These are phyloP conservation scores for Andrena bucephala DNA, from an alignment of 2,888 invertebrate species.

Conservation along the genomic window DNA sequence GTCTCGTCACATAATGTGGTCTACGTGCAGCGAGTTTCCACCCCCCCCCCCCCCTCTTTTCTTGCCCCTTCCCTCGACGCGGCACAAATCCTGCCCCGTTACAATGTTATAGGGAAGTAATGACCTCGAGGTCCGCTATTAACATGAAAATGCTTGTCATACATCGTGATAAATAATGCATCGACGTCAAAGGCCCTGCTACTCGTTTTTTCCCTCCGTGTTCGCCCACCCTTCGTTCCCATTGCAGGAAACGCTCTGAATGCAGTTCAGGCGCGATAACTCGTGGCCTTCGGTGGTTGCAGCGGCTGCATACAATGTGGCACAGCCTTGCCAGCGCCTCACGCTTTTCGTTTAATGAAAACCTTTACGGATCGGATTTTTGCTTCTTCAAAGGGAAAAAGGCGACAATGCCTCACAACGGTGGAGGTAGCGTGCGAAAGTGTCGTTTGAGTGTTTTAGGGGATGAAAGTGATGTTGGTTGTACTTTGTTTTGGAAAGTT, in stretches of 20 bases:
- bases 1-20: slow-evolving; percentile 18
- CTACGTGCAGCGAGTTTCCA: slow-evolving; percentile 13
- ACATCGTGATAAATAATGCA: slow-evolving; percentile 81
- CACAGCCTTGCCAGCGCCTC: neutral
- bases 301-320: slow-evolving; percentile 50
- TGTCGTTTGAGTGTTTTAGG: neutral
- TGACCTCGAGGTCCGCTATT: slow-evolving; percentile 74
- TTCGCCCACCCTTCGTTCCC: slow-evolving; percentile 30
- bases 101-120: slow-evolving; percentile 71
- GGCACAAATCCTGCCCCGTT: slow-evolving; percentile 35
- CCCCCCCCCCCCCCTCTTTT: slow-evolving; percentile 18
- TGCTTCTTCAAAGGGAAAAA: neutral
- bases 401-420: neutral
- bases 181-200: slow-evolving; percentile 73
- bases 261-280: slow-evolving; percentile 66
- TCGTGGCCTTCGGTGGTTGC: slow-evolving; percentile 60
- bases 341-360: slow-evolving; percentile 45
- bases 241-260: slow-evolving; percentile 59
- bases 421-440: neutral
- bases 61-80: slow-evolving; percentile 3
- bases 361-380: slow-evolving; percentile 20
- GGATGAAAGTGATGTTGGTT: neutral
- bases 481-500: neutral
- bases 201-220: slow-evolving; percentile 55
- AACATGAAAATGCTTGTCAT: slow-evolving; percentile 81